Percentiles rank a stretch among this genome's conserved stretches.
phyloP scores from a whole-genome alignment of 35 echinoderm and acorn worm genomes.

The Stichopus chloronotus region DNA sequence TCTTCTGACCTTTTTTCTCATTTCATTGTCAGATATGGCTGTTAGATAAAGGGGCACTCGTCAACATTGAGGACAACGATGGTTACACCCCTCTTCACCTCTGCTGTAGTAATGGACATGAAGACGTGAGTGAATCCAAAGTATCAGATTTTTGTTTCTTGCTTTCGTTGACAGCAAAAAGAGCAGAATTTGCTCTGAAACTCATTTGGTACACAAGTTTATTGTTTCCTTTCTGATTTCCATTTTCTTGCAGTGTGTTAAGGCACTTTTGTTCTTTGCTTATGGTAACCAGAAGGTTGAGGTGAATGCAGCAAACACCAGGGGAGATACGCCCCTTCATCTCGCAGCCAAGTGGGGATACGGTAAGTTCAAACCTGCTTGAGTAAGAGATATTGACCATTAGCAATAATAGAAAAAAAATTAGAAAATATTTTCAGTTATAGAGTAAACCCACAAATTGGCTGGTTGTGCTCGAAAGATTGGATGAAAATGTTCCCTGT shows the following conservation, averaged over 20 bases:
- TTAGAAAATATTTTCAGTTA: no score
- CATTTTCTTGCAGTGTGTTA: conserved; percentile 83
- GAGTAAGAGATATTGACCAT: not conserved
- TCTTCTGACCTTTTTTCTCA: no score
- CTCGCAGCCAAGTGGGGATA: conserved; percentile 94
- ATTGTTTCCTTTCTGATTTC: not conserved
- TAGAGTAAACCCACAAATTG: no score
- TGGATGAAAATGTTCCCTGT: no score
- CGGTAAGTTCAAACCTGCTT: conserved; percentile 62
- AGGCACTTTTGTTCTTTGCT: conserved; percentile 80
- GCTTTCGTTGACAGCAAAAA: no score
- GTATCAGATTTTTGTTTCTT: not conserved
- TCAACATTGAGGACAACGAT: conserved; percentile 93
- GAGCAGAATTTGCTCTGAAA: no score
- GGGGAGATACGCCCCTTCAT: conserved; percentile 91
- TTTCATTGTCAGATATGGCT: conserved; percentile 70
- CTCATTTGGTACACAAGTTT: no score
- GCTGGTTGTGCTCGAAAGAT: no score
- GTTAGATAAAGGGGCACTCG: conserved; percentile 73
- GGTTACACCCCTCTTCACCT: conserved; percentile 94
- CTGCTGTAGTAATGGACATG: conserved; percentile 97
- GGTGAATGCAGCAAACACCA: conserved; percentile 80
- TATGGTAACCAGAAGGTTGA: conserved; percentile 57
- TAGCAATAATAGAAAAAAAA: not conserved
- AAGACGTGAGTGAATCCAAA: conserved; percentile 76